phyloP scores from a whole-genome alignment of 92 coral and sea anemone genomes.

The Parazoanthus darwini region DNA sequence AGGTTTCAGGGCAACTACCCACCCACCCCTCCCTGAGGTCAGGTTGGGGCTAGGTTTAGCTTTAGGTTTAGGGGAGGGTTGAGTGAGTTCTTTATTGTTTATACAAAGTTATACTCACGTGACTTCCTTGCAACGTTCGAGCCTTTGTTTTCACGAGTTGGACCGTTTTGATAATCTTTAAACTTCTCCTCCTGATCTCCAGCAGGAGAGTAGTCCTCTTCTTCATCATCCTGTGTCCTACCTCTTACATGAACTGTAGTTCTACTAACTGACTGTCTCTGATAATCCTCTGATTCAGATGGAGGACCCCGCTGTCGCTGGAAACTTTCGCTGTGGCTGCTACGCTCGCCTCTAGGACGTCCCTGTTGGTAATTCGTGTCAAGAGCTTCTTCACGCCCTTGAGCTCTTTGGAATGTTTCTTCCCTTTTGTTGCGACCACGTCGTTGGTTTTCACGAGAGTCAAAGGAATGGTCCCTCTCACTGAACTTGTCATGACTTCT shows the following conservation, averaged over 20 bases:
- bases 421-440: conserved; percentile 18
- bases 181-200: conserved; percentile 64
- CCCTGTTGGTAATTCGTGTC: conserved; percentile 25
- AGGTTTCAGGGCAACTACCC: no score
- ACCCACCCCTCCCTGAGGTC: no score
- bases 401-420: conserved; percentile 1
- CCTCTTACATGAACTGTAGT: conserved; percentile 30
- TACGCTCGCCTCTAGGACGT: conserved; percentile 23
- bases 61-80: no score
- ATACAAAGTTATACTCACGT: conserved; percentile 8
- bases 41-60: no score
- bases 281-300: conserved; percentile 43
- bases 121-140: conserved; percentile 1
- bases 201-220: conserved; percentile 57
- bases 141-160: conserved; percentile 52
- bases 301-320: conserved; percentile 38
- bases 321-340: conserved; percentile 34
- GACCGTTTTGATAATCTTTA: conserved; percentile 55
- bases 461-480: conserved; percentile 21
- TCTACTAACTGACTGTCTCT: conserved; percentile 65
- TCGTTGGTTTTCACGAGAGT: conserved; percentile 11
- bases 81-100: background rate
- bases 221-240: conserved; percentile 64
- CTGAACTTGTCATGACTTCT: conserved; percentile 10
- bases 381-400: conserved; percentile 8